These are phyloP conservation scores for Hoplias malabaricus DNA, from an alignment of 2,113 vertebrate species.

Conservation along the genomic window DNA sequence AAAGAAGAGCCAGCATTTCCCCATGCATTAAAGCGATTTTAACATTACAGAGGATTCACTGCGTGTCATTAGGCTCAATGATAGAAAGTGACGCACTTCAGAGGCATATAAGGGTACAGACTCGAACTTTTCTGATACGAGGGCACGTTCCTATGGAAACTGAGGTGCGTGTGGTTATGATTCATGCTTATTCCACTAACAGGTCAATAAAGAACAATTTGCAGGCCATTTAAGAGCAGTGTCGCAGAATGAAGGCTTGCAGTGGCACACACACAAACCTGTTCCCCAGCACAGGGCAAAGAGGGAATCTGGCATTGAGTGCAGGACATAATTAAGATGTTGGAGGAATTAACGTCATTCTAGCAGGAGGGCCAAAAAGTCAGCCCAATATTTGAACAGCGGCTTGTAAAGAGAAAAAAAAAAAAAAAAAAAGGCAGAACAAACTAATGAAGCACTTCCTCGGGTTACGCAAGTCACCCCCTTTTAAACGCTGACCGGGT, in stretches of 20 bases:
- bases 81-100: neutral
- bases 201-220: conserved; percentile 37
- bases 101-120: neutral
- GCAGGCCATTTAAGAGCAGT: conserved; percentile 17
- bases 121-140: neutral
- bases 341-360: conserved; percentile 55
- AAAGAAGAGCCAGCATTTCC: neutral
- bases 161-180: conserved; percentile 18
- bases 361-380: conserved; percentile 35
- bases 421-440: conserved; percentile 43
- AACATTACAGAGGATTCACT: conserved; percentile 29
- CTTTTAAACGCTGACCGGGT: neutral
- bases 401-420: conserved; percentile 39
- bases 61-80: conserved; percentile 26
- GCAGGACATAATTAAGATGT: conserved; percentile 54
- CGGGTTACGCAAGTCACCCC: conserved; percentile 42
- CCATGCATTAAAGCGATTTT: neutral
- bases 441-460: conserved; percentile 54
- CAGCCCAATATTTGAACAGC: conserved; percentile 39
- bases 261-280: neutral
- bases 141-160: conserved; percentile 49
- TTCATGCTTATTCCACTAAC: conserved; percentile 29
- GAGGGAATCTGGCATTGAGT: conserved; percentile 1
- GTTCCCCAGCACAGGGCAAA: neutral
- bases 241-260: conserved; percentile 14